Evolutionary conservation across 2,797 vertebrate species (phyloP).

Genomic region (Trachurus trachurus): DNA sequence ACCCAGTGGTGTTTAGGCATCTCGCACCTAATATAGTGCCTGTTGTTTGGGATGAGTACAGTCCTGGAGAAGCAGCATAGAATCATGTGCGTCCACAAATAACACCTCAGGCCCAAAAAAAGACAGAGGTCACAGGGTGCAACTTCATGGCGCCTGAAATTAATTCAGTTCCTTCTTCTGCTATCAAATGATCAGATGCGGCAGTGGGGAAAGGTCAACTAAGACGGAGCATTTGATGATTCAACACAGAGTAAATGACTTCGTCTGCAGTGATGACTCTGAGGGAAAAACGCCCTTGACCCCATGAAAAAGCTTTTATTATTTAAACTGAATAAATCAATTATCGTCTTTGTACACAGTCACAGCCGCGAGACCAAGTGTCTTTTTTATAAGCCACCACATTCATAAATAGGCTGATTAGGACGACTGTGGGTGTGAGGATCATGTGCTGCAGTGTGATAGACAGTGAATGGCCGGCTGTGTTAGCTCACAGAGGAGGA

Average conservation of each 20-base stretch:
- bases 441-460: slow-evolving; percentile 82
- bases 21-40: slow-evolving; percentile 64
- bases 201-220: slow-evolving; percentile 52
- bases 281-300: slow-evolving; percentile 58
- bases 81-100: slow-evolving; percentile 79
- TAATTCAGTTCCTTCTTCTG: slow-evolving; percentile 40
- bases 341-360: slow-evolving; percentile 74
- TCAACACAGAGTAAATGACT: slow-evolving; percentile 48
- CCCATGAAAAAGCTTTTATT: slow-evolving; percentile 66
- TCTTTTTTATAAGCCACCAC: slow-evolving; percentile 65
- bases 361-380: slow-evolving; percentile 60
- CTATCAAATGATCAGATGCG: slow-evolving; percentile 48
- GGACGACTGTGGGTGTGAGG: slow-evolving; percentile 66
- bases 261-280: slow-evolving; percentile 40
- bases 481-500: slow-evolving; percentile 78
- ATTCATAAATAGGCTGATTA: slow-evolving; percentile 76
- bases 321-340: slow-evolving; percentile 73
- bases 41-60: slow-evolving; percentile 66
- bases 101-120: slow-evolving; percentile 59
- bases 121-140: slow-evolving; percentile 65
- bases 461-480: slow-evolving; percentile 79
- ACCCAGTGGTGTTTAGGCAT: slow-evolving; percentile 49
- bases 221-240: slow-evolving; percentile 62
- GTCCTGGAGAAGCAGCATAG: slow-evolving; percentile 62
- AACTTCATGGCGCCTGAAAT: slow-evolving; percentile 35